Base-by-base conservation (phyloP, 2,888 invertebrate species). In the Microdon myrmicae region DNA sequence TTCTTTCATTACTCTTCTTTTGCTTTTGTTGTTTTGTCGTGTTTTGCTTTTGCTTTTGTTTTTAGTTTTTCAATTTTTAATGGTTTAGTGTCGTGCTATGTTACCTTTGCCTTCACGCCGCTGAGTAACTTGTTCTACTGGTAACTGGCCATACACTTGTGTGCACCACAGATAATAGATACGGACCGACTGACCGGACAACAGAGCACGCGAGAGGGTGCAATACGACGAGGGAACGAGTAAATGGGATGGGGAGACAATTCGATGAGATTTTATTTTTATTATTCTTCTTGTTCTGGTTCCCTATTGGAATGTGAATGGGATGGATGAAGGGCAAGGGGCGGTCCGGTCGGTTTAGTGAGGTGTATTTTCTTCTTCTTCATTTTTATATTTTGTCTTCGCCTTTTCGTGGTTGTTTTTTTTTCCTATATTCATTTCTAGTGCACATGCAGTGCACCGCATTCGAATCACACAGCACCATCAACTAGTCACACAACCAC, bases 171-270 rank as follows among this genome's bases (percentile, higher is more conserved):
- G 54, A 69, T 16, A 32, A 16, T 32, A 20, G 16, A 25, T 31
- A 19, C 28, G 48, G 68, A 10, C 70, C 68, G 71, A 70, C 72
- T 71, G 56, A 58, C 60, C 67, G 72, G n/a, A n/a, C n/a, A n/a
- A n/a, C n/a, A n/a, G n/a, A n/a, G n/a, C n/a, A n/a, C n/a, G n/a
- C n/a, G n/a, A n/a, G n/a, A n/a, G n/a, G n/a, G n/a, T n/a, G n/a
- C n/a, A n/a, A n/a, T n/a, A n/a, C n/a, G n/a, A n/a, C n/a, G n/a
- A n/a, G n/a, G n/a, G n/a, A n/a, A n/a, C n/a, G n/a, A n/a, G n/a
- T n/a, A n/a, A n/a, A n/a, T n/a, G n/a, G n/a, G n/a, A n/a, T n/a
- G n/a, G n/a, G n/a, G 22, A 31, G 31, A 43, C 31, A n/a, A 31
- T 49, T 41, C n/a, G n/a, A n/a, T n/a, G n/a, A n/a, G 53, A 47